phyloP scores from a whole-genome alignment of 2,113 vertebrate genomes.

The Mola mola region DNA sequence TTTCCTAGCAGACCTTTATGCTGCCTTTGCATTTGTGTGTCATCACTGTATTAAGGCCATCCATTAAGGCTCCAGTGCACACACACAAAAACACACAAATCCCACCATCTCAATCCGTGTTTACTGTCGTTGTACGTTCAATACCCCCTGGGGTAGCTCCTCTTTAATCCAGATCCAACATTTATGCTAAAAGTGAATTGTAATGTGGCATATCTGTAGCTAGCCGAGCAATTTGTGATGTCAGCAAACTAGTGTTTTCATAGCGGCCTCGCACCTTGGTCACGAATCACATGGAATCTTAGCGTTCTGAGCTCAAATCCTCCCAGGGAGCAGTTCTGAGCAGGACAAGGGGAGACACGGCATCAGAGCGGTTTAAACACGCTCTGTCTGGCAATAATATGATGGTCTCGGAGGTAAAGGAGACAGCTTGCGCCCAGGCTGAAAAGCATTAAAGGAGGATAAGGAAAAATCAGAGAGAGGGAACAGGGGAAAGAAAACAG shows the following conservation, averaged over 20 bases:
- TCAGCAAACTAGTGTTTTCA: too few species aligned
- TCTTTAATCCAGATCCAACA: conserved; percentile 22
- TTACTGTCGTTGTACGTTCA: conserved; percentile 20
- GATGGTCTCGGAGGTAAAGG: conserved; percentile 43
- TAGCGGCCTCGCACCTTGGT: neutral
- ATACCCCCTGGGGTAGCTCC: conserved; percentile 3
- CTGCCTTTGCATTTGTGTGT: conserved; percentile 55
- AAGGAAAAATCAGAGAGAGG: neutral
- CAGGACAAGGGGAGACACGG: conserved; percentile 16
- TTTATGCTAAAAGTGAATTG: too few species aligned
- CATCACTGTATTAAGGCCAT: conserved; percentile 75
- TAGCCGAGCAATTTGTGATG: too few species aligned
- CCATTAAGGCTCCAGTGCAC: conserved; percentile 63
- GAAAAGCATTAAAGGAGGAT: conserved; percentile 14
- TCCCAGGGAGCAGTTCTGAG: conserved; percentile 10
- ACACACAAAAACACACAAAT: conserved; percentile 11
- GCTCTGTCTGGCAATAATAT: conserved; percentile 61
- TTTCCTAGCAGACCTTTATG: conserved; percentile 47
- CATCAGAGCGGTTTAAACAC: conserved; percentile 56
- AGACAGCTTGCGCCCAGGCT: conserved; percentile 47
- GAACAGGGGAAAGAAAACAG: neutral
- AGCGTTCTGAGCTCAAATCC: conserved; percentile 14
- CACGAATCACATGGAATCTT: conserved; percentile 4
- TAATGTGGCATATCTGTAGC: too few species aligned
- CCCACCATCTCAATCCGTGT: conserved; percentile 21